Evolutionary conservation across 2,797 vertebrate species (phyloP), one percentile per base, ranked within the genome.

Genomic region (Macroramphosus scolopax): DNA sequence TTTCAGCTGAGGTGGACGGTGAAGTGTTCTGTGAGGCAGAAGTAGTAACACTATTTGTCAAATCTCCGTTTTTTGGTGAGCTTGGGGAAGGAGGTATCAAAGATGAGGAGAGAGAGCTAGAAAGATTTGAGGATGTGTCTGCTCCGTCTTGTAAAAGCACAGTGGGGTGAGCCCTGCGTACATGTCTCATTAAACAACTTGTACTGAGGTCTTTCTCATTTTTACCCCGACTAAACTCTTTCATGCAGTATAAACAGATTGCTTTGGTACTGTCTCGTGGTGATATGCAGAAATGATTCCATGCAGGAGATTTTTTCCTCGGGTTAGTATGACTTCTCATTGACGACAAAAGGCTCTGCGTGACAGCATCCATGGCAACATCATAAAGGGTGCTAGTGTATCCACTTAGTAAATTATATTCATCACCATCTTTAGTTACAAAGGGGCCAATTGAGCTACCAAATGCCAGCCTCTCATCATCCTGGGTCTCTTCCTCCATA

Each of bases 151-250:
- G 93, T 59, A 90, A 66, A 55, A 99, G 92, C 67, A 92, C 94
- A 54, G 93, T 92, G 51, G 96, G 95, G 76, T 98, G 96, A 67
- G 96, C 96, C 78, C 96, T 91, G 74, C 96, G 87, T 53, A 99
- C 95, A 1, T 99, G 96, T 66, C 96, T 91, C 96, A 99, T 98
- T 51, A 99, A 91, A 75, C 96, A 99, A 75, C 96, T 98, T n/a
- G 96, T 99, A 67, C 96, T 99, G 61, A 98, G 79, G 85, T 99
- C 96, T 81, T 98, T 99, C 79, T 99, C 96, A n/a, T 99, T 99
- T 81, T 99, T 98, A 17, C 96, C 96, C 17, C 96, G 86, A 64
- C 96, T 99, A 59, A 99, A 99, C 83, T 98, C 96, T 88, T 97
- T 98, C 95, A 98, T 95, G 84, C 96, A 99, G 89, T 98, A 99